Percentiles rank a stretch among this genome's conserved stretches.
Conservation (phyloP, 2,113 vertebrate genomes). For the Pelobates fuscus region DNA sequence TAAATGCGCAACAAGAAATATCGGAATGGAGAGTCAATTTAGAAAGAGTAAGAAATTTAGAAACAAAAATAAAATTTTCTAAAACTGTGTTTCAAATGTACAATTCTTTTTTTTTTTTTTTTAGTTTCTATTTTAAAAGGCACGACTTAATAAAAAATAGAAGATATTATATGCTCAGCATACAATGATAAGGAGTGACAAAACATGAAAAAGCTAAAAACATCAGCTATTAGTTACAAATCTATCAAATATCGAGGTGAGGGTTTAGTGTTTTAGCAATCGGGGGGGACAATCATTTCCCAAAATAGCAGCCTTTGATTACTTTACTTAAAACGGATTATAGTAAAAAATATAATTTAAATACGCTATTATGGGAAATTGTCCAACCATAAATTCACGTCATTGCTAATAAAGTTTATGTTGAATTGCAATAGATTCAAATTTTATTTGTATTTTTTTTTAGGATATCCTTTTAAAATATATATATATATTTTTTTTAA, state of each 20-base stretch:
- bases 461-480: not conserved
- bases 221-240: conserved; percentile 63
- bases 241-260: conserved; percentile 65
- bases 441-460: not conserved
- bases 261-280: conserved; percentile 73
- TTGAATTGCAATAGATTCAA: not conserved
- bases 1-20: conserved; percentile 58
- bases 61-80: conserved; percentile 75
- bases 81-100: conserved; percentile 64
- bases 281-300: conserved; percentile 61
- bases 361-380: no score
- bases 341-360: conserved; percentile 1
- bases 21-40: conserved; percentile 55
- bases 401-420: no score
- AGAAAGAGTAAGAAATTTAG: conserved; percentile 70
- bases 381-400: no score
- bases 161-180: conserved; percentile 70
- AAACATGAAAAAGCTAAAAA: conserved; percentile 61
- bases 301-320: conserved; percentile 52
- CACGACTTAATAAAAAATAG: conserved; percentile 74
- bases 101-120: conserved; percentile 57
- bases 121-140: conserved; percentile 62
- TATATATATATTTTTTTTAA: not conserved
- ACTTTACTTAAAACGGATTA: not conserved
- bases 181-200: conserved; percentile 63